phyloP scores from a whole-genome alignment of 2,797 vertebrate species.

The Buphagus erythrorhynchus region DNA sequence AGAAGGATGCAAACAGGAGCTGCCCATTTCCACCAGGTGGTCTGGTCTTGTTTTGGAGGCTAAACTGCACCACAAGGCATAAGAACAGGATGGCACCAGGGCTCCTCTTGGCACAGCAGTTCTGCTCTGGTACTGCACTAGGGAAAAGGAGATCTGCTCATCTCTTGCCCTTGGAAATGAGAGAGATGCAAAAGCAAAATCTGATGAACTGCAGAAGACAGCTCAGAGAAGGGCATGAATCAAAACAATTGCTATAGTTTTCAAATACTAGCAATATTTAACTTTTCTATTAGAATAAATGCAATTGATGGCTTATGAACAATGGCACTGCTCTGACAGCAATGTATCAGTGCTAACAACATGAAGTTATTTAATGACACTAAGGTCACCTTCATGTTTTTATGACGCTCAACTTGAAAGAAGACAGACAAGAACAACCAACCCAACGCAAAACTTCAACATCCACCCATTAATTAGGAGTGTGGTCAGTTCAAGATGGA shows the following conservation, averaged over 20 bases:
- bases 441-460: neutral
- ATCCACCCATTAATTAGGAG: neutral
- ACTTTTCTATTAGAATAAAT: neutral
- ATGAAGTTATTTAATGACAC: neutral
- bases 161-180: neutral
- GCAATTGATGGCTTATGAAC: neutral
- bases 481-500: neutral
- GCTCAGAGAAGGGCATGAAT: neutral
- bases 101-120: neutral
- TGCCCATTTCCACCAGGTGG: neutral
- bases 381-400: neutral
- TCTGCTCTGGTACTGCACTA: neutral
- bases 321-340: neutral
- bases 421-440: neutral
- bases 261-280: neutral
- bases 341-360: neutral
- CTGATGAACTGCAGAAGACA: neutral
- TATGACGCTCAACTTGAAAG: neutral
- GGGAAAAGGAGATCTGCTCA: neutral
- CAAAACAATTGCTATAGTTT: neutral
- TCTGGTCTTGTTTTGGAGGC: neutral
- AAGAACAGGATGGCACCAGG: neutral
- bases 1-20: neutral
- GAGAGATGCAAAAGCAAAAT: neutral
- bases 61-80: neutral